phyloP scores from a whole-genome alignment of 2,113 vertebrate genomes.

The Lagopus muta region DNA sequence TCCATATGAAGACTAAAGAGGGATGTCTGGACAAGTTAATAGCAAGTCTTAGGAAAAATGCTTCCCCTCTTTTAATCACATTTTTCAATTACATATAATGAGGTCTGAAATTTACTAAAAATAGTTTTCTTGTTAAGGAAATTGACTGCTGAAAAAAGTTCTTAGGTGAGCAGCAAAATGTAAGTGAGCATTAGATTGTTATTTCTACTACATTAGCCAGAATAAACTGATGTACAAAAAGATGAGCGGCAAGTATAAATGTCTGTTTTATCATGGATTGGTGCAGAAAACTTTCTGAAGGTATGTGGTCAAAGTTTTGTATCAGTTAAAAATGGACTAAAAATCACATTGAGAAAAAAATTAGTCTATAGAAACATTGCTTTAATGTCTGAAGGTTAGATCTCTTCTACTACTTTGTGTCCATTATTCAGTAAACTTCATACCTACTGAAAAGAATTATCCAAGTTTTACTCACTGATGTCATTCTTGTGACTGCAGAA shows the following conservation, averaged over 20 bases:
- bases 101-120: conserved; percentile 25
- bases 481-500: neutral
- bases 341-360: neutral
- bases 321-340: neutral
- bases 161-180: neutral
- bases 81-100: conserved; percentile 29
- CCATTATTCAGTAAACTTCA: neutral
- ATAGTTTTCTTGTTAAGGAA: conserved; percentile 13
- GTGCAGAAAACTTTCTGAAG: neutral
- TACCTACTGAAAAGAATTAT: neutral
- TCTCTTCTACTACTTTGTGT: neutral
- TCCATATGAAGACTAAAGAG: conserved; percentile 32
- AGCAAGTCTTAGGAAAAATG: conserved; percentile 8
- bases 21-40: conserved; percentile 41
- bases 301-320: neutral
- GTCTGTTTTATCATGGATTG: neutral
- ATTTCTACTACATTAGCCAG: neutral
- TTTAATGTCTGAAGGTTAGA: neutral
- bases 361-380: neutral
- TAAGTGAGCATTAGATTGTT: neutral
- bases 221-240: neutral
- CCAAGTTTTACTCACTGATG: neutral
- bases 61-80: conserved; percentile 36
- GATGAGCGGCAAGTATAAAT: neutral
- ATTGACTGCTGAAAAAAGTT: neutral